A percentile compares a stretch with the other conserved stretches of the same genome.
Conservation (phyloP, 2,888 invertebrate genomes). For the Stenchaetothrips biformis region DNA sequence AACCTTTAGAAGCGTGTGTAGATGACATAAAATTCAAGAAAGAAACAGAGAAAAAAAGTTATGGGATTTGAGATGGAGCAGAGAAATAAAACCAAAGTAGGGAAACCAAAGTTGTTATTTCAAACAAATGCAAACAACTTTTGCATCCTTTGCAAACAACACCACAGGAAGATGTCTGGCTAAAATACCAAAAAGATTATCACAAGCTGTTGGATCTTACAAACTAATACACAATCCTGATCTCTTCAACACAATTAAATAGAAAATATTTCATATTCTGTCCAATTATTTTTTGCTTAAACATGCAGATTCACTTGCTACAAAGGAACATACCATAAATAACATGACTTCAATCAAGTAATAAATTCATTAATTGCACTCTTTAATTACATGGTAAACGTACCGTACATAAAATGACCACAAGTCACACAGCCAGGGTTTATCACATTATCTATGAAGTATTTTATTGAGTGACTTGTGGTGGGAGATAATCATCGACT, state of each 20-base stretch:
- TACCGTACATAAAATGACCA: not conserved
- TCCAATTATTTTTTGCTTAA: not conserved
- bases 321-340: not conserved
- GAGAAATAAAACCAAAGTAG: not conserved
- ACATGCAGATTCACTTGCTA: not conserved
- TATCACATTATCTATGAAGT: not conserved
- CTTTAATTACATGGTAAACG: not conserved
- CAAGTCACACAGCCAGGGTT: not conserved
- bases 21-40: too few relatives aligned
- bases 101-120: slow-evolving; percentile 1
- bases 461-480: not conserved
- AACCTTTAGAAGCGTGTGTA: too few relatives aligned
- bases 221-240: not conserved
- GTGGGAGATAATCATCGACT: not conserved
- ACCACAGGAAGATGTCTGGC: not conserved
- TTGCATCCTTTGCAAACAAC: not conserved
- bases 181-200: not conserved
- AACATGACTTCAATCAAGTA: not conserved
- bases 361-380: not conserved
- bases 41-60: too few relatives aligned
- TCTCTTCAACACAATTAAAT: not conserved
- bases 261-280: not conserved
- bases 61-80: not conserved
- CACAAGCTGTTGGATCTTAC: slow-evolving; percentile 14
- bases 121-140: not conserved